Evolutionary conservation across 37 sponge, comb jelly and placozoan species (phyloP), one percentile per base, ranked within the genome.

Genomic region (Spongilla lacustris): DNA sequence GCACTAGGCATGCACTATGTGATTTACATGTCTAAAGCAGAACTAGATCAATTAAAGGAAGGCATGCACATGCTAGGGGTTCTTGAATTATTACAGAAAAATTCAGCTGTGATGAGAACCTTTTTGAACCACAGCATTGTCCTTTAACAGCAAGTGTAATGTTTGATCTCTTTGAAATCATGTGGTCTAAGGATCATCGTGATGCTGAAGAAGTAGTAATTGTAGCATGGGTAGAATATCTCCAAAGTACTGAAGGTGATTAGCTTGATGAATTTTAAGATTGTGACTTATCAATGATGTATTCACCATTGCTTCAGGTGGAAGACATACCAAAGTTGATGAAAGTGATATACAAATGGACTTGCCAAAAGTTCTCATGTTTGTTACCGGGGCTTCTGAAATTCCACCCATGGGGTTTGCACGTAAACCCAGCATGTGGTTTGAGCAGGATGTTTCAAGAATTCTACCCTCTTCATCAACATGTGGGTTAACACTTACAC

Each of bases 361-460:
- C 41, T 41, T 41, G 41, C 41, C 41, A 3, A 41, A 41, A 41
- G 41, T 41, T 41, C 25, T 78, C 4, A 78, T 4, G 4, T 78
- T 78, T 78, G 50, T 25, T 5, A 78, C 79, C 36, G 76, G 76
- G 30, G 26, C 36, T 10, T 28, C 26, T 75, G 50, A 50, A 30
- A n/a, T 30, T 13, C 50, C 79, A 78, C 79, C 79, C 58, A n/a
- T 78, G 66, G 79, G 79, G n/a, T 78, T 78, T 41, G 4, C 79
- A 46, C 24, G 30, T 11, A 30, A 24, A 23, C 79, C 79, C 24
- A 50, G 41, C 23, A 78, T 78, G 3, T 23, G 24, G 25, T 78
- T 78, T 78, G 79, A 78, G 4, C 4, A 4, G 2, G 66, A 50
- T 38, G n/a, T 46, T 19, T 32, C 33, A 26, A 74, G 12, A 31